Percentiles rank a stretch among this genome's conserved stretches.
Conservation (phyloP, 2,113 vertebrate genomes). For the Axis porcinus region DNA sequence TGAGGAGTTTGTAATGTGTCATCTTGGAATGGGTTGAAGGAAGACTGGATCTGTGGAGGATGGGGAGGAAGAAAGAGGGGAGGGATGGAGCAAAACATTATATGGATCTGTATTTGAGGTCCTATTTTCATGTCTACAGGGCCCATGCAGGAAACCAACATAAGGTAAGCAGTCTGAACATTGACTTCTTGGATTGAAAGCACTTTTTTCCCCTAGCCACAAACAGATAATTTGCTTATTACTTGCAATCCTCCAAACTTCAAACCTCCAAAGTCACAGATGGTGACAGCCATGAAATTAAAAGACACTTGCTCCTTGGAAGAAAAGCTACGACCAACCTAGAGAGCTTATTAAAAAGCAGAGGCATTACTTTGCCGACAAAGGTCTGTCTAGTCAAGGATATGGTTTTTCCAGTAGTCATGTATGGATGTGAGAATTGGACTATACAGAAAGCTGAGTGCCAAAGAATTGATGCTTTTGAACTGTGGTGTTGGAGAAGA, state of each 20-base stretch:
- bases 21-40: background rate
- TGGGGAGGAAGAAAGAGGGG: no score
- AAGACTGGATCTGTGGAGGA: background rate
- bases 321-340: background rate
- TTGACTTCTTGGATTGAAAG: background rate
- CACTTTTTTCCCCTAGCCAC: background rate
- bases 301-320: accelerated
- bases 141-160: background rate
- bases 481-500: background rate
- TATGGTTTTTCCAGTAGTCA: background rate
- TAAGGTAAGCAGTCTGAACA: background rate
- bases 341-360: background rate
- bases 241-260: background rate
- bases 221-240: background rate
- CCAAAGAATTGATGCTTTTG: background rate
- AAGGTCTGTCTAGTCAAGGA: background rate
- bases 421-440: background rate
- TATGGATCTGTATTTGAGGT: no score
- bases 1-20: background rate
- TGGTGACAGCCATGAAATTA: background rate
- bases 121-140: background rate
- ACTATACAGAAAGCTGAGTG: background rate
- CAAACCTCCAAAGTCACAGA: background rate
- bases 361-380: background rate
- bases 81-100: background rate